Evolutionary conservation across 2,797 vertebrate genomes (phyloP), one percentile per base, ranked within the genome.

Genomic region (Chloroceryle amazona): DNA sequence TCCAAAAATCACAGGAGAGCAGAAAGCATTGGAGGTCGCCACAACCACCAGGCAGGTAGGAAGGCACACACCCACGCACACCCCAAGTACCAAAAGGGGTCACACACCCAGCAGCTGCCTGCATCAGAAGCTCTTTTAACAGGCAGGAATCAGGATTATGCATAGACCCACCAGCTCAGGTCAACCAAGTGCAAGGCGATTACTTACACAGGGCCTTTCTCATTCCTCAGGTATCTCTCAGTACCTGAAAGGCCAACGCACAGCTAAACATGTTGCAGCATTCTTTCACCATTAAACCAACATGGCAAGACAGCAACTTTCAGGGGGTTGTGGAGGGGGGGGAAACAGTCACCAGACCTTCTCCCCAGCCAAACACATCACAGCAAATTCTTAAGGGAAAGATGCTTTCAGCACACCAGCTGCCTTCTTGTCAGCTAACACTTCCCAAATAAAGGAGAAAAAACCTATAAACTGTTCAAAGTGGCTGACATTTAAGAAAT

Each of bases 111-210:
- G 60, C 57, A 86, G 73, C 62, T 57, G 72, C 39, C 71, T 71
- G 65, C 41, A 44, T 47, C 81, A 62, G 91, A 54, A 6, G 49
- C 51, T 81, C 49, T n/a, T 89, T 8, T 54, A 87, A 60, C 6
- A 0, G 54, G 44, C 72, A 87, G 60, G 26, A 62, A 22, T 18
- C 17, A 10, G 39, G 44, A 20, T 66, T 73, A 44, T 19, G 54
- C 4, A 78, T 5, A 90, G 58, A 93, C n/a, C 33, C 18, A 0
- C 9, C 86, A 70, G 63, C 28, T 47, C 4, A 87, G 74, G 83
- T 86, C 93, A 96, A 42, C 51, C 42, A 47, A 84, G 82, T 75
- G 81, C 90, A 86, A 93, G 75, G n/a, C 93, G 55, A 23, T n/a
- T 39, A 76, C 9, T 62, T 81, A 76, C 80, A 76, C 0, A 1